Evolutionary conservation across 2,113 vertebrate species (phyloP), one percentile per base, ranked within the genome.

Genomic region (Rutilus rutilus): DNA sequence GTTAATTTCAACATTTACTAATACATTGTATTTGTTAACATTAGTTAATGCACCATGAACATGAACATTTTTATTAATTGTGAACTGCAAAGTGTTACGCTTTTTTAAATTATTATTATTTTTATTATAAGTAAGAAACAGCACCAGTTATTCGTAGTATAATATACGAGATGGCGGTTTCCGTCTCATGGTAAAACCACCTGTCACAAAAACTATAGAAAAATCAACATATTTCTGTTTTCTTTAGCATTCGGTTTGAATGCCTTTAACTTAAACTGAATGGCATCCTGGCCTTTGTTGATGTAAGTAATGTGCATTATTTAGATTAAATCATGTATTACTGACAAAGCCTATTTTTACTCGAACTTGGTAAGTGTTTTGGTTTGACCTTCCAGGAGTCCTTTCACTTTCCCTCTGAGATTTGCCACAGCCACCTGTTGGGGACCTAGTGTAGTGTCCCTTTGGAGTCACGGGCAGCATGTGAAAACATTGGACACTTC

Each of bases 401-500:
- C 14, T 62, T 62, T 45, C 12, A 42, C 36, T 45, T 23, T 33
- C 77, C 6, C 54, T 15, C 54, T 15, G 27, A 62, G 8, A 62
- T 39, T 27, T 30, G 0, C 71, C 52, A 23, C 17, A 36, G 21
- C 78, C 57, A 50, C 47, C 62, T 64, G n/a, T 82, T 87, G 64
- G 30, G 64, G 57, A 86, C 45, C 62, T 73, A 30, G 85, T 30
- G 27, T 36, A 73, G 60, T 69, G 80, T 81, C 71, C 39, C 86
- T 82, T 82, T 39, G 15, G 76, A 84, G 52, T n/a, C 78, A 59
- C 30, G 81, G 57, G 76, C n/a, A 69, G 83, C 78, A 45, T 45
- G 14, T 74, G 25, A 42, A 77, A 76, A 85, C 73, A 88, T 71
- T 52, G 42, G 69, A 60, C 71, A 87, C 78, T 89, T 79, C 60